Conservation (phyloP, 2,113 vertebrate genomes). For the Lycocorax pyrrhopterus region DNA sequence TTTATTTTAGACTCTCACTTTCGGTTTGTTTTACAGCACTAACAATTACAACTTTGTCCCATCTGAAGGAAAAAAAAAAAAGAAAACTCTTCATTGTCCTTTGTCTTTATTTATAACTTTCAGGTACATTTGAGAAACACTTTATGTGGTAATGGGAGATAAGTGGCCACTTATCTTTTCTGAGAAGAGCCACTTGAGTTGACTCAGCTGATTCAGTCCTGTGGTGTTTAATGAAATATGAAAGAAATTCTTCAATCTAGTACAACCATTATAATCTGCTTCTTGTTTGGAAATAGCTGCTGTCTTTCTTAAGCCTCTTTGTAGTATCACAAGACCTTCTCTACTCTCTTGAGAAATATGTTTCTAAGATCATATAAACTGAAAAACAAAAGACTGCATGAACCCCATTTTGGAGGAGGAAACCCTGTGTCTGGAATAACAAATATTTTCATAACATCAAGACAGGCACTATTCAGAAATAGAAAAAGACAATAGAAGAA, state of each 20-base stretch:
- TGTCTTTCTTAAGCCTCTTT: not conserved
- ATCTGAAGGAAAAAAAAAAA: not conserved
- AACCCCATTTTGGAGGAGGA: not conserved
- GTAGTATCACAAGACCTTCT: not conserved
- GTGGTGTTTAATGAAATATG: not conserved
- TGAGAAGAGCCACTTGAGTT: conserved; percentile 16
- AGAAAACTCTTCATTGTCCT: not conserved
- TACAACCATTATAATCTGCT: not conserved
- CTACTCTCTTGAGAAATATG: not conserved
- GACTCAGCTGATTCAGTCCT: not conserved
- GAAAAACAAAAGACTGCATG: not conserved
- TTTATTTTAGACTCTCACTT: not conserved
- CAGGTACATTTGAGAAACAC: conserved; percentile 1
- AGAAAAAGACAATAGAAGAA: not conserved
- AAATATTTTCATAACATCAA: not conserved
- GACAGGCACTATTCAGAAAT: not conserved
- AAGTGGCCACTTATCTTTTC: conserved; percentile 3
- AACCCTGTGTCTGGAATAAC: not conserved
- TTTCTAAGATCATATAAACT: not conserved
- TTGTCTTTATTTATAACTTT: not conserved
- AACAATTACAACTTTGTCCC: not conserved
- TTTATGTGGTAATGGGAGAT: not conserved
- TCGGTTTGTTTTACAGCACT: not conserved
- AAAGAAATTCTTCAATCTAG: not conserved
- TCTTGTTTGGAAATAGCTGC: not conserved